Percentiles rank a stretch among this genome's conserved stretches.
Conservation (phyloP, 2,888 invertebrate genomes). For the Tipula unca region DNA sequence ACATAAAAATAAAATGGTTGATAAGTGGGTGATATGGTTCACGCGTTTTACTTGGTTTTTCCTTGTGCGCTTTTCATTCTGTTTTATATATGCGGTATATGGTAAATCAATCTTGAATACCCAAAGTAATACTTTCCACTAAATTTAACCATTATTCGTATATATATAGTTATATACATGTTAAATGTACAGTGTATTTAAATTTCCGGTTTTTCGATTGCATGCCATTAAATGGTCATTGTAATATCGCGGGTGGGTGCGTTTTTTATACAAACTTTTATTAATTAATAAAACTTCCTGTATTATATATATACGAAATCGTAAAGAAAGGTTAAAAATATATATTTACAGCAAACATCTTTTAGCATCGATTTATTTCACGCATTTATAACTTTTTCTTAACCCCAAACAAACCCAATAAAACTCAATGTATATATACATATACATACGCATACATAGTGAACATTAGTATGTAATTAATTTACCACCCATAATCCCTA, state of each 20-base stretch:
- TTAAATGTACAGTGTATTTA: too few relatives aligned
- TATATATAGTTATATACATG: neutral
- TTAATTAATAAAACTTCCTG: neutral
- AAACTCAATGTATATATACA: neutral
- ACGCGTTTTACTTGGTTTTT: too few relatives aligned
- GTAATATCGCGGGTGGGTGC: neutral
- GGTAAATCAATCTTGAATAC: neutral
- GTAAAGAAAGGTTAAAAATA: neutral
- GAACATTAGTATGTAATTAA: neutral
- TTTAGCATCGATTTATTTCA: neutral
- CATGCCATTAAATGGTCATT: neutral
- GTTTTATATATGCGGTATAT: neutral
- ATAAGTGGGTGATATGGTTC: neutral
- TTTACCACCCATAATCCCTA: neutral
- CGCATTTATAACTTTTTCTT: neutral
- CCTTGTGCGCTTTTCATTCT: neutral
- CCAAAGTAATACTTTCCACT: neutral
- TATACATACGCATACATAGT: neutral
- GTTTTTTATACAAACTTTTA: too few relatives aligned
- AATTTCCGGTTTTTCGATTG: too few relatives aligned
- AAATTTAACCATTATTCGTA: neutral
- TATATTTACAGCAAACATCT: neutral
- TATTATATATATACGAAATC: neutral
- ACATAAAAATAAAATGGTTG: too few relatives aligned
- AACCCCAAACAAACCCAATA: neutral